Conservation (phyloP, 2,113 vertebrate genomes). For the Salminus brasiliensis region DNA sequence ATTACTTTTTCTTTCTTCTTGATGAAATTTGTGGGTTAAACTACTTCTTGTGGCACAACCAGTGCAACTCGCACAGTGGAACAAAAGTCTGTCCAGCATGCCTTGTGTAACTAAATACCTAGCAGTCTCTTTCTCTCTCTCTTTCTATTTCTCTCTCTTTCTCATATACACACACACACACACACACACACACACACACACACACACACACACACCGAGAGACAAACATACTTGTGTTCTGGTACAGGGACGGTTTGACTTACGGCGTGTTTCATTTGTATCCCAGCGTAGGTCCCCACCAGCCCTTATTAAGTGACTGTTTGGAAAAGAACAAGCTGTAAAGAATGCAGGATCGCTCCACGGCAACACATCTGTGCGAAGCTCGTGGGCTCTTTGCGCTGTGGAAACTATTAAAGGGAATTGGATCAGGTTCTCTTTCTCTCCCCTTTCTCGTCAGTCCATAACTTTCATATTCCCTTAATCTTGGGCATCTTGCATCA, state of each 20-base stretch:
- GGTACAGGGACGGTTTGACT: slow-evolving; percentile 54
- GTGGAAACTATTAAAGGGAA: slow-evolving; percentile 69
- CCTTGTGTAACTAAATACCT: slow-evolving; percentile 67
- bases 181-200: slow-evolving; percentile 50
- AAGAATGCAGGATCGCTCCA: slow-evolving; percentile 56
- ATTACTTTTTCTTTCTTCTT: neutral
- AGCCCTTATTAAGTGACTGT: slow-evolving; percentile 62
- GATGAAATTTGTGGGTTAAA: neutral
- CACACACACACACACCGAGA: slow-evolving; percentile 36
- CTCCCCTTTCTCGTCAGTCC: slow-evolving; percentile 48
- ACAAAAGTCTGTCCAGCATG: slow-evolving; percentile 64
- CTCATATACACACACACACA: no score
- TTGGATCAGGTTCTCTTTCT: slow-evolving; percentile 51
- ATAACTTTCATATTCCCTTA: slow-evolving; percentile 63
- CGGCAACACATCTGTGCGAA: slow-evolving; percentile 56
- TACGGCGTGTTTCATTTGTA: slow-evolving; percentile 71
- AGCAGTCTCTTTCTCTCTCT: no score
- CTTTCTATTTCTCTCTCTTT: no score
- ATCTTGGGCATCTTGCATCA: slow-evolving; percentile 66
- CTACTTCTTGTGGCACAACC: slow-evolving; percentile 56
- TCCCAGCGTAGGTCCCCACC: slow-evolving; percentile 47
- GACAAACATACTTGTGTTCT: slow-evolving; percentile 50
- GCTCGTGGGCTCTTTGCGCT: slow-evolving; percentile 60
- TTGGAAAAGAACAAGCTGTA: slow-evolving; percentile 64
- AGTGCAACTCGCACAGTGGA: slow-evolving; percentile 62